Base-by-base conservation (phyloP, 2,888 invertebrate species). In the Theodoxus fluviatilis region DNA sequence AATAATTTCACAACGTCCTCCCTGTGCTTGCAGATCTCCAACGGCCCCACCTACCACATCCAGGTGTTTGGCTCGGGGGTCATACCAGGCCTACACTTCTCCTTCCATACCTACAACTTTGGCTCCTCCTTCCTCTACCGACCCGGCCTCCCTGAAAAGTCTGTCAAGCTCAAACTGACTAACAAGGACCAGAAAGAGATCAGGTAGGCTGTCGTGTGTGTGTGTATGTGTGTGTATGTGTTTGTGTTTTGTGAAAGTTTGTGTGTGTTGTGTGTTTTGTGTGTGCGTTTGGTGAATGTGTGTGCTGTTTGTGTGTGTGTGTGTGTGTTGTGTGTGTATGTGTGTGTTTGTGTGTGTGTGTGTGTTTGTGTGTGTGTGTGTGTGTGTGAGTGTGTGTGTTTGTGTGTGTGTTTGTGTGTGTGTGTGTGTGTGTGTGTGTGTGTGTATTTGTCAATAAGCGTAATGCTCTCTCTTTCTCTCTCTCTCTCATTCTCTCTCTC, bases 11-110 rank as follows among this genome's bases (percentile, higher is more conserved):
- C 43, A 12, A 15, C 18, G 12, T 43, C 43, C 9, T 43, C 61
- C 35, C 66, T 70, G 61, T 63, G 12, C 37, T 75, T 78, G 33
- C 79, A 93, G 92, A 90, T 93, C 71, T 88, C 90, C 40, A 91
- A 92, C 83, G 93, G 93, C 0, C 91, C 92, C 2, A 89, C 88
- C 4, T 93, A 91, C 80, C 86, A 82, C 43, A 88, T 93, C 70
- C 86, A 88, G 64, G 82, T 93, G 47, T 88, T 89, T 76, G 91
- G 91, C 25, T 88, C 89, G 57, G 91, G 91, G 52, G 89, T 90
- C 74, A 89, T 89, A 74, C 90, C 91, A 0, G 82, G 86, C 0
- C 89, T 91, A 75, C 89, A 90, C 78, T 92, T 93, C 82, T 91
- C 91, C 3, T 91, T 91, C 80, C 86, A 84, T 77, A 75, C 79